These are phyloP conservation scores for sheep (Ovis aries) DNA, from an alignment of 2,113 vertebrate species.

Conservation along the genomic window ARS-UI_Ramb_v3.0 NC_056057.1:59850001-59850500, in stretches of 20 bases:
- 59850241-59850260: not conserved
- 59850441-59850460: no score
- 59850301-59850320: not conserved
- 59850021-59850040: not conserved
- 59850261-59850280: not conserved
- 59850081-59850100: not conserved
- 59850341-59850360: not conserved
- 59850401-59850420: not conserved
- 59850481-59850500: not conserved
- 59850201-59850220: not conserved
- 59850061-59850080: not conserved
- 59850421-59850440: not conserved
- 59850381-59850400: rapidly evolving
- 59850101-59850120: not conserved
- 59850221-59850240: not conserved
- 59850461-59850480: not conserved
- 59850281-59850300: not conserved
- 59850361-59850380: not conserved
- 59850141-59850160: not conserved
- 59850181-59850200: not conserved
- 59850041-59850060: not conserved
- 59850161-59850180: not conserved
- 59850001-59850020: not conserved
- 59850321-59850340: not conserved
- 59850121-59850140: not conserved